Evolutionary conservation across 1,140 invertebrate species (phyloP).

Genomic region (Drosophila pseudoobscura): DNA sequence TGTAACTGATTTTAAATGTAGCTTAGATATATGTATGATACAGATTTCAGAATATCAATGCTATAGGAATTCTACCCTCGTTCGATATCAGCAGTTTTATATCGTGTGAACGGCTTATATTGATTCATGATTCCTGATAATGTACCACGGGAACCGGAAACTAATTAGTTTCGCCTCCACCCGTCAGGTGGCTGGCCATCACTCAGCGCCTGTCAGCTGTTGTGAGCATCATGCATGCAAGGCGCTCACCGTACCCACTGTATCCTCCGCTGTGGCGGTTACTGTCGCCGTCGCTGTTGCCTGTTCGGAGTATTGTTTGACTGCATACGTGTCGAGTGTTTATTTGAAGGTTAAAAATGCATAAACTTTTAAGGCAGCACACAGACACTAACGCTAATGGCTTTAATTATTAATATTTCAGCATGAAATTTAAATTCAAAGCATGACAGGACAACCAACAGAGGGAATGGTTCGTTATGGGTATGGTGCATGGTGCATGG

Average conservation of each 20-base stretch:
- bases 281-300: constrained; percentile 18
- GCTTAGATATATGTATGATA: too few relatives aligned
- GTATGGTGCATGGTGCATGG: too few relatives aligned
- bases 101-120: too few relatives aligned
- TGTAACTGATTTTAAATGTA: too few relatives aligned
- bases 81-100: too few relatives aligned
- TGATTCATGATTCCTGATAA: too few relatives aligned
- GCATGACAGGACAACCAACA: constrained; percentile 42
- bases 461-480: neutral
- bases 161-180: too few relatives aligned
- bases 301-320: constrained; percentile 25
- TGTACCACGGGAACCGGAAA: too few relatives aligned
- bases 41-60: too few relatives aligned
- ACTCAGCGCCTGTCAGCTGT: neutral
- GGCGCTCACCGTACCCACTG: neutral
- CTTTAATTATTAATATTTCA: constrained; percentile 77
- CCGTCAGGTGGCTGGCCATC: too few relatives aligned
- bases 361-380: constrained; percentile 56
- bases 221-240: neutral
- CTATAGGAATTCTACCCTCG: too few relatives aligned
- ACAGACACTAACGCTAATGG: constrained; percentile 47
- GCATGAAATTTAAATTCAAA: constrained; percentile 71
- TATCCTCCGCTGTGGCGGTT: neutral
- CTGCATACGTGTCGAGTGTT: constrained; percentile 54
- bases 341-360: constrained; percentile 73